Conservation (phyloP, 2,888 invertebrate species). For the Tiliacea citrago region DNA sequence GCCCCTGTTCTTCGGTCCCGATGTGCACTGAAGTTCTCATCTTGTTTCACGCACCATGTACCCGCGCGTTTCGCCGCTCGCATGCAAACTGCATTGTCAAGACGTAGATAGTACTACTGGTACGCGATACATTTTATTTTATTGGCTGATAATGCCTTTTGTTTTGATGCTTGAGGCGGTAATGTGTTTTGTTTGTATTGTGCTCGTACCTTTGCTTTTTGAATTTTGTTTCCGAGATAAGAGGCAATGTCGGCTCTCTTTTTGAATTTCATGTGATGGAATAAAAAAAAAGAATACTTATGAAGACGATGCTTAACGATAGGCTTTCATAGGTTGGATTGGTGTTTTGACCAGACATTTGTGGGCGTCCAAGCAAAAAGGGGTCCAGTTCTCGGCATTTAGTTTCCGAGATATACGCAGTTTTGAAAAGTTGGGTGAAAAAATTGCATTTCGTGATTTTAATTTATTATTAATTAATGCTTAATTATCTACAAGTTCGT, state of each 20-base stretch:
- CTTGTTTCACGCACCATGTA: conserved; percentile 65
- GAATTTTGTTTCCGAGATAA: conserved; percentile 10
- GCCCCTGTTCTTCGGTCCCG: conserved; percentile 15
- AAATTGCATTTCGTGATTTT: no score
- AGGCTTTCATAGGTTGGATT: no score
- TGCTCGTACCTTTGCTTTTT: neutral
- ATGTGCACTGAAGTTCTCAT: conserved; percentile 56
- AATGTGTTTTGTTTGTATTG: conserved; percentile 50
- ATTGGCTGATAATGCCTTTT: conserved; percentile 55
- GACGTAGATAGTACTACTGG: conserved; percentile 16
- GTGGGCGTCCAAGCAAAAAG: no score
- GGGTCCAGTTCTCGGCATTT: no score
- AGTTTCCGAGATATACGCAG: no score
- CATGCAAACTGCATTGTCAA: conserved; percentile 67
- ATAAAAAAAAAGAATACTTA: neutral
- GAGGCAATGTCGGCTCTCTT: neutral
- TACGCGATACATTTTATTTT: conserved; percentile 55
- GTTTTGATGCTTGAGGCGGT: conserved; percentile 24
- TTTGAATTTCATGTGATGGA: neutral
- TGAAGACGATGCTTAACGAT: neutral
- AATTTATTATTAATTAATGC: no score
- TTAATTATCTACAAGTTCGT: no score
- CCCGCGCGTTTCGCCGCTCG: conserved; percentile 52
- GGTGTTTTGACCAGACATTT: no score
- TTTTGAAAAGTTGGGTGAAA: no score